phyloP scores from a whole-genome alignment of 2,113 vertebrate genomes.

The Nycticryphes semicollaris region DNA sequence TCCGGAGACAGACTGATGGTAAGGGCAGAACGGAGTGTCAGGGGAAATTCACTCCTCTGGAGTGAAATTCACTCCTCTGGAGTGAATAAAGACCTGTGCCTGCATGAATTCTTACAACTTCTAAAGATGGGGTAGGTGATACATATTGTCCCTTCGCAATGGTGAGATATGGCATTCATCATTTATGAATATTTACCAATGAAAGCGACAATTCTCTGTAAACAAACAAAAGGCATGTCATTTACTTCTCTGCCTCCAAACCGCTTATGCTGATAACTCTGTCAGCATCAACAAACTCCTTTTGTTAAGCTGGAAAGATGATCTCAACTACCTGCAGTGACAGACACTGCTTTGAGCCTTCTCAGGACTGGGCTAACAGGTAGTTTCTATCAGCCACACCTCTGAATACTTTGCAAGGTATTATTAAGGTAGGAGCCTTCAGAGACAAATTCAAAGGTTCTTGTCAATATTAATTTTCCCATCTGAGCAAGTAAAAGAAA shows the following conservation, averaged over 20 bases:
- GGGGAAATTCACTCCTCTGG: neutral
- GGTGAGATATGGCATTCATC: rapidly evolving
- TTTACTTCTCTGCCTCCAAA: neutral
- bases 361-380: neutral
- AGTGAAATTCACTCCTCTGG: neutral
- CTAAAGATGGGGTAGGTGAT: neutral
- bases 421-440: neutral
- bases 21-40: neutral
- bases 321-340: rapidly evolving
- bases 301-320: neutral
- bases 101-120: rapidly evolving
- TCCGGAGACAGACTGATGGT: rapidly evolving
- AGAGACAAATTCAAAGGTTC: neutral
- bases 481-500: neutral
- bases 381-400: neutral
- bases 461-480: neutral
- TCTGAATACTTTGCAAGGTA: neutral
- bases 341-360: neutral
- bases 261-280: neutral
- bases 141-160: rapidly evolving
- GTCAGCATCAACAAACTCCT: neutral
- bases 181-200: neutral
- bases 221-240: neutral
- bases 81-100: neutral
- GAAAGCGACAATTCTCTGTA: neutral